Base-by-base conservation (phyloP, 2,888 invertebrate species). In the Dorcus hopei region DNA sequence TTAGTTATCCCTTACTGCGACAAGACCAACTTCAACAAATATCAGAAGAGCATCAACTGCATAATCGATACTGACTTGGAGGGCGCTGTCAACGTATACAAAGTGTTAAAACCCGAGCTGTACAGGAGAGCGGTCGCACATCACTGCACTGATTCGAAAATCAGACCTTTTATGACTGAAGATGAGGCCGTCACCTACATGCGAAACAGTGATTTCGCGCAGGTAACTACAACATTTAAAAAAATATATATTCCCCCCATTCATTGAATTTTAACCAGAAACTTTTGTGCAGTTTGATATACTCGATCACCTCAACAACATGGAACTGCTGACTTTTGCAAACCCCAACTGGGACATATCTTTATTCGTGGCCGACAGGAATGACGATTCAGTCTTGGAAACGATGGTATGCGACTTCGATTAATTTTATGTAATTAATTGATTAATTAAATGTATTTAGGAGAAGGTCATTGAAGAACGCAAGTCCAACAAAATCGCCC, bases 301-400 rank as follows among this genome's bases (percentile, higher is more conserved):
- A 7, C 3, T 33, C 26, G 26, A 33, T 4, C 26, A 33, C 26
- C 26, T 33, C 26, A 33, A 85, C 64, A 88, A 87, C 70, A 81
- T 89, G 51, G 84, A 90, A 71, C 84, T 91, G 49, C 77, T 91
- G 49, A 81, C 88, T 9, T 81, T 87, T 41, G 81, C 82, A 59
- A 92, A 91, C 75, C 88, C 89, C 0, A 82, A 87, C 51, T 90
- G 90, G 91, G 88, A 87, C 8, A 81, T 91, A 9, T 82, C 81
- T 63, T 81, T 89, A 9, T 81, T 87, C 6, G 79, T 79, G 62
- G 72, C 77, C 16, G 76, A 73, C 7, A 33, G 26, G 3, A 68
- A 76, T 47, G 75, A 52, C 11, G 45, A 38, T 19, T 33, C 49
- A 2, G 19, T 45, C 9, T 47, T 33, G 9, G 49, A 50, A 11